A percentile compares a stretch with the other conserved stretches of the same genome.
These are phyloP conservation scores for Suillia variegata DNA, from an alignment of 2,888 invertebrate species.

Conservation along the genomic window DNA sequence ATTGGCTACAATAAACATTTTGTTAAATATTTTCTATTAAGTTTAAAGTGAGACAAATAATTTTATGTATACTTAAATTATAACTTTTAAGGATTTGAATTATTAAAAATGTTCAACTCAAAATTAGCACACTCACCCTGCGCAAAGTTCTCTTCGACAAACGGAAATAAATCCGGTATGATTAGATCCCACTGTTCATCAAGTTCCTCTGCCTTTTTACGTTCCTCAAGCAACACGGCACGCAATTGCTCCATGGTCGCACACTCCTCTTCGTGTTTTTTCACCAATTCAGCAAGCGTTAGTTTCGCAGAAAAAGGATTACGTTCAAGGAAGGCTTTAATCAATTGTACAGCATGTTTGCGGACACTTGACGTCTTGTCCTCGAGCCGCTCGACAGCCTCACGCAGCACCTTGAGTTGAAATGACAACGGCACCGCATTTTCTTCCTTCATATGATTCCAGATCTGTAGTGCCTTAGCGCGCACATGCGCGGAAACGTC, in stretches of 20 bases:
- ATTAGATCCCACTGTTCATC: slow-evolving; percentile 61
- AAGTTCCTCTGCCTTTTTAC: slow-evolving; percentile 62
- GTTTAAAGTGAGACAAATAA: too few relatives aligned
- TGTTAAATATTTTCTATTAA: too few relatives aligned
- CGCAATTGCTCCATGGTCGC: slow-evolving; percentile 58
- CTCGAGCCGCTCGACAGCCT: slow-evolving; percentile 72
- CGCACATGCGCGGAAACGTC: slow-evolving; percentile 87
- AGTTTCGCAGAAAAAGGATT: slow-evolving; percentile 84
- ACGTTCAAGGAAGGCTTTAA: slow-evolving; percentile 75
- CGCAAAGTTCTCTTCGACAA: slow-evolving; percentile 47
- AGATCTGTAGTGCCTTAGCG: slow-evolving; percentile 82
- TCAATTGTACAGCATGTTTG: slow-evolving; percentile 71
- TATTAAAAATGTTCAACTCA: slow-evolving; percentile 2
- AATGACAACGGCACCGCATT: slow-evolving; percentile 78
- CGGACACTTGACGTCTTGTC: slow-evolving; percentile 87
- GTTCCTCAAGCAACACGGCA: slow-evolving; percentile 65
- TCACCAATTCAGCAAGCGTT: slow-evolving; percentile 66
- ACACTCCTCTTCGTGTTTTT: slow-evolving; percentile 64
- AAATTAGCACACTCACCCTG: slow-evolving; percentile 44
- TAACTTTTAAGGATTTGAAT: too few relatives aligned
- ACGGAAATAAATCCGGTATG: slow-evolving; percentile 47
- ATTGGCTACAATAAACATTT: too few relatives aligned
- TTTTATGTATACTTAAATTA: too few relatives aligned
- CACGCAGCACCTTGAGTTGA: slow-evolving; percentile 71
- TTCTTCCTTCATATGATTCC: slow-evolving; percentile 78